Percentiles rank a stretch among this genome's conserved stretches.
phyloP scores from a whole-genome alignment of 2,888 invertebrate species.

The Perithous albicinctus region DNA sequence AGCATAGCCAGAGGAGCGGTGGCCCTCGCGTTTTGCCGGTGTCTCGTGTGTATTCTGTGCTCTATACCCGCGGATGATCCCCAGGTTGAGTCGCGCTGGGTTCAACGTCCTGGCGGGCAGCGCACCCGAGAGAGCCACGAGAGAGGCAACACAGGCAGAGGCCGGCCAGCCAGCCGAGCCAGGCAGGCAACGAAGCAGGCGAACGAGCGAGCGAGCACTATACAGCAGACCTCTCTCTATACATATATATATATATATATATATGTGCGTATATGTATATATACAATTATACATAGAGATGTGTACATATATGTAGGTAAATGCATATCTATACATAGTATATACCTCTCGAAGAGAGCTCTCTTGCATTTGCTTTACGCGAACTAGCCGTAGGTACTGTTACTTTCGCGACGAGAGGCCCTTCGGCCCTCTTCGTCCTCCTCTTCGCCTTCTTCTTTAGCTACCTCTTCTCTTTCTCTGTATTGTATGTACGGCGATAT shows the following conservation, averaged over 20 bases:
- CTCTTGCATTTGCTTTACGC: conserved; percentile 79
- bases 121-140: conserved; percentile 81
- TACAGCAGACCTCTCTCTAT: conserved; percentile 73
- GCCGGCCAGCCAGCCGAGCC: conserved; percentile 66
- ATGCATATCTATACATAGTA: conserved; percentile 9
- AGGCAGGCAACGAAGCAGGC: conserved; percentile 62
- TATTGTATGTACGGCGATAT: conserved; percentile 23
- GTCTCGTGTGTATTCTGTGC: conserved; percentile 57
- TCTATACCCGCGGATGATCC: conserved; percentile 79
- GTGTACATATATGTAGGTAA: neutral
- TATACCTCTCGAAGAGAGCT: conserved; percentile 58
- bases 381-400: conserved; percentile 83
- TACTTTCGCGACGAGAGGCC: conserved; percentile 81
- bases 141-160: conserved; percentile 52
- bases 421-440: conserved; percentile 75
- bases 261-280: conserved; percentile 6
- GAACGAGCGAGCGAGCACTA: conserved; percentile 69
- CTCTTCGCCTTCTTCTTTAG: conserved; percentile 18
- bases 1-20: conserved; percentile 24
- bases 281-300: neutral
- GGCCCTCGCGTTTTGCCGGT: conserved; percentile 39
- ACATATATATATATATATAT: conserved; percentile 3
- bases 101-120: conserved; percentile 84
- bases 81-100: conserved; percentile 85
- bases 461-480: neutral